phyloP scores from a whole-genome alignment of 1,140 invertebrate genomes.

The Dolichoris vasculosae region DNA sequence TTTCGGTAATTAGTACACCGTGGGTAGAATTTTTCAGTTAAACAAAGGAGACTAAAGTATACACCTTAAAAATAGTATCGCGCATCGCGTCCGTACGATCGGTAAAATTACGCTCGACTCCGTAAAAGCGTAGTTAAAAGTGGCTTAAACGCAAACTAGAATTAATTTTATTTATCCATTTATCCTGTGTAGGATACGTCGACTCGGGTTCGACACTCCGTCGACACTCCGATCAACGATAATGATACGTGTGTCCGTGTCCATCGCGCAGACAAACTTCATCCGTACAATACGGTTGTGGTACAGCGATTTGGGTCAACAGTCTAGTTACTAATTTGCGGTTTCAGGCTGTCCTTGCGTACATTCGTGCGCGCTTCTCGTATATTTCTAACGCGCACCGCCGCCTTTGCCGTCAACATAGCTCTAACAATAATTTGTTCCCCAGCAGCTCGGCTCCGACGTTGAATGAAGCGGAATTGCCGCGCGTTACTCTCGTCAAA shows the following conservation, averaged over 20 bases:
- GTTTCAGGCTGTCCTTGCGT: slow-evolving; percentile 42
- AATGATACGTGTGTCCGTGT: background rate
- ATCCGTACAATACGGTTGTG: background rate
- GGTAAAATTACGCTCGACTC: too few species aligned
- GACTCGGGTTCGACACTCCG: too few species aligned
- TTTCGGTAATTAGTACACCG: too few species aligned
- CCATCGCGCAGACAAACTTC: background rate
- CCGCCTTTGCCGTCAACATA: background rate
- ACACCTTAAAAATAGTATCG: too few species aligned
- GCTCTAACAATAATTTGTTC: slow-evolving; percentile 26
- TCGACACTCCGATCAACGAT: background rate
- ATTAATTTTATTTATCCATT: too few species aligned
- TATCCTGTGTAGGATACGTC: too few species aligned
- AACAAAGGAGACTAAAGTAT: too few species aligned
- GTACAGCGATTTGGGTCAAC: slow-evolving; percentile 49
- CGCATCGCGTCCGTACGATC: too few species aligned
- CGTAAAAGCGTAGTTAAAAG: too few species aligned
- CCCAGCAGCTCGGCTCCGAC: background rate
- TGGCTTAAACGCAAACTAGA: too few species aligned
- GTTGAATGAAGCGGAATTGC: slow-evolving; percentile 21
- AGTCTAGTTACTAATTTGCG: slow-evolving; percentile 48
- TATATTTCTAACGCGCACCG: background rate
- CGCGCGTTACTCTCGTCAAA: background rate
- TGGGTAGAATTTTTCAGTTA: too few species aligned
- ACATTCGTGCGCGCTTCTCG: slow-evolving; percentile 3